A percentile compares a stretch with the other conserved stretches of the same genome.
Conservation (phyloP, 2,113 vertebrate genomes). For the Vulpes ferrilata region DNA sequence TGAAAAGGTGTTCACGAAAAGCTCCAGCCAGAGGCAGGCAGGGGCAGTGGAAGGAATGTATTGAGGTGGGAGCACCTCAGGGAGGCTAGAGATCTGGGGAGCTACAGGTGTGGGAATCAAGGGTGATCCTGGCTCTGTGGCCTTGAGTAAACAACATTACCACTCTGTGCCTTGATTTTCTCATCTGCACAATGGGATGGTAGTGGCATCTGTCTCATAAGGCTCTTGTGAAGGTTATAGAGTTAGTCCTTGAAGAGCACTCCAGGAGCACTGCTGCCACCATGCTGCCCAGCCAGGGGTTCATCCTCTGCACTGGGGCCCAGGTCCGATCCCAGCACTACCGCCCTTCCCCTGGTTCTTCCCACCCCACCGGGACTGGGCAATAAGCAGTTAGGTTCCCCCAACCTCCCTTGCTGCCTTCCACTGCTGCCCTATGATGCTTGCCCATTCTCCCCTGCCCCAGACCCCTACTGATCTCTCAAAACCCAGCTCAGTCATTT, state of each 20-base stretch:
- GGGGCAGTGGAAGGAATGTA: not conserved
- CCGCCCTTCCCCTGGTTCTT: not conserved
- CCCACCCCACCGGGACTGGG: not conserved
- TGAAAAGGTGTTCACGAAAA: not conserved
- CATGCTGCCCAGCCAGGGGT: accelerated
- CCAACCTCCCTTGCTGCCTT: not conserved
- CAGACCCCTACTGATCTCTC: not conserved
- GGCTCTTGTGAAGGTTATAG: not conserved
- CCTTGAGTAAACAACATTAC: not conserved
- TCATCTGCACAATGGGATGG: not conserved
- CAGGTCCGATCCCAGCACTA: not conserved
- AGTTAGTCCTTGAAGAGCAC: not conserved
- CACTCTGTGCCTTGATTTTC: not conserved
- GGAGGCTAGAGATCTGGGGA: not conserved
- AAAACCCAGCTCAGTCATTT: not conserved
- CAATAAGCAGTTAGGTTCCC: not conserved
- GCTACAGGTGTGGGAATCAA: accelerated
- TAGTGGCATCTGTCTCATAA: not conserved
- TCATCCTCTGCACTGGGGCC: accelerated
- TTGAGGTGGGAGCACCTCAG: too few species aligned
- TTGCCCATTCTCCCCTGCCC: not conserved
- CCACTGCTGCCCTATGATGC: not conserved
- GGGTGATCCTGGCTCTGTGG: not conserved
- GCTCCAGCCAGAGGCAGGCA: not conserved
- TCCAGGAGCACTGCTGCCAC: not conserved